Evolutionary conservation across 2,888 invertebrate genomes (phyloP), one percentile per base, ranked within the genome.

Genomic region (Galeruca laticollis): DNA sequence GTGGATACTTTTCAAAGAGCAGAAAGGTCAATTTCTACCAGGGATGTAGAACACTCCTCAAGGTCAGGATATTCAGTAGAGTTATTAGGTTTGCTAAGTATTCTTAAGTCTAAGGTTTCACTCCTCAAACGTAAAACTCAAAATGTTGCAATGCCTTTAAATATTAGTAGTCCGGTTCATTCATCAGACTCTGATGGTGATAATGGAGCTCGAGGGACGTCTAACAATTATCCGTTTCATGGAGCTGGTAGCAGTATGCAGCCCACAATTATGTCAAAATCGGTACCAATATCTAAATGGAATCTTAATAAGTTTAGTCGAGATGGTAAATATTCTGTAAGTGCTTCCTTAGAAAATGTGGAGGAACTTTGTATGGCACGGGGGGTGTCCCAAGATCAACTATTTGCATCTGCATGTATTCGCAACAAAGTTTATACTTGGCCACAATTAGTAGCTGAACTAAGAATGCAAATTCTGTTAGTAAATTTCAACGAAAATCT

Each of bases 271-370:
- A 18, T 18, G n/a, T 62, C 49, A 9, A 49, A 31, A 18, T 20
- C 3, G 20, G 51, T 51, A 54, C 72, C 72, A 13, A 64, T 72
- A 20, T 67, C 61, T 51, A 71, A 73, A 64, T 73, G 68, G 68
- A 35, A 64, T 52, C 40, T 70, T 6, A 64, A 37, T 8, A 71
- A 71, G 51, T 73, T 70, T 57, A 52, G 56, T 51, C 65, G 73
- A 2, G 47, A 57, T 35, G 37, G 21, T 6, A 21, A 40, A 15
- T 54, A 62, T 59, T 63, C 60, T 61, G 52, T 71, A n/a, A 62
- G 64, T 37, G 64, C 71, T 10, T 73, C 69, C 40, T 52, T 72
- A 33, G 72, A 70, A 56, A 60, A 60, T 21, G 63, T 70, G 6
- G 61, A 64, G 18, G 73, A 70, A 26, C 61, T 69, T 10, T 63